phyloP scores from a whole-genome alignment of 2,797 vertebrate genomes.

The Oceanodroma leucorhoa region DNA sequence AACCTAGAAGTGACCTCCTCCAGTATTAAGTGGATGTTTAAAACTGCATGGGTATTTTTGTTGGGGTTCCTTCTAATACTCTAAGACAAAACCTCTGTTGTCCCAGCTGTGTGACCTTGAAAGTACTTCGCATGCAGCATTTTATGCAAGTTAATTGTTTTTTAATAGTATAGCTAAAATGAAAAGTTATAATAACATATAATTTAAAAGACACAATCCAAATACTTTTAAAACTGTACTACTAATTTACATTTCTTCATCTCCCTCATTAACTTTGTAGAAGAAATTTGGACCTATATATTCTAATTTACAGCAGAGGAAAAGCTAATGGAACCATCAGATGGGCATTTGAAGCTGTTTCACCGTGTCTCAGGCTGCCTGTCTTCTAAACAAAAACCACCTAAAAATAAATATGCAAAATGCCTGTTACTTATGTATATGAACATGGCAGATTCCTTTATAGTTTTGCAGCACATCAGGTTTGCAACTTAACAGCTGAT shows the following conservation, averaged over 20 bases:
- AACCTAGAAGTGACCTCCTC: background rate
- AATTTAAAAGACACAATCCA: background rate
- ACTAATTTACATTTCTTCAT: background rate
- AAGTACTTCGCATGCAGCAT: background rate
- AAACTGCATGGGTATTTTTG: background rate
- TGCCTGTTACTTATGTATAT: background rate
- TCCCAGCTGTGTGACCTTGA: background rate
- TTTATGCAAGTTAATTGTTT: background rate
- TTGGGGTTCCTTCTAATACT: background rate
- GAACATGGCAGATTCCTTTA: background rate
- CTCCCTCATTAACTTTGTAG: background rate
- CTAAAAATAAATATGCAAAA: background rate
- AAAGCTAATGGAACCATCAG: background rate
- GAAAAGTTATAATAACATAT: background rate
- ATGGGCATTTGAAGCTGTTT: background rate
- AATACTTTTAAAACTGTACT: background rate
- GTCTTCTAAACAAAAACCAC: background rate
- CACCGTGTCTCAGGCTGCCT: background rate
- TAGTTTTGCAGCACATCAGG: background rate
- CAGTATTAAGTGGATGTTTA: background rate
- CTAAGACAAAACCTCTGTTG: background rate
- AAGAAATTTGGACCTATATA: background rate
- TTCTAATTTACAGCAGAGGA: background rate
- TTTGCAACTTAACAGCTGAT: background rate
- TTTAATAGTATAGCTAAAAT: background rate